Base-by-base conservation (phyloP, 1,140 invertebrate species). In the Brevipalpus yothersi region DNA sequence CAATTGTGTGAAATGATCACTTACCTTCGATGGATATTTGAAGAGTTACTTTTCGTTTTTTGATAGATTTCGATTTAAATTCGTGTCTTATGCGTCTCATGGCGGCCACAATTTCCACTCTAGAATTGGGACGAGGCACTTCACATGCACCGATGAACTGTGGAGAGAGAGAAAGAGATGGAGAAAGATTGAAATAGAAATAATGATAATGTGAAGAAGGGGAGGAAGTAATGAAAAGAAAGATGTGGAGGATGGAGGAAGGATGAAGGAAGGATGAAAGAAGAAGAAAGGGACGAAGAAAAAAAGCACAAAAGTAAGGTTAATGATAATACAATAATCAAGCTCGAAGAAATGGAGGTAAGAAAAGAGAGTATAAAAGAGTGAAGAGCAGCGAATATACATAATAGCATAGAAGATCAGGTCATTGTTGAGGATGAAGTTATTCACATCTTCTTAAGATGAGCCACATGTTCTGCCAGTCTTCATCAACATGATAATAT, bases 91-190 rank as follows among this genome's bases (percentile, higher is more conserved):
- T 93, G 69, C 90, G 78, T 61, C 93, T 81, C 93, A 98, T 98
- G 58, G 92, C 92, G 57, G 91, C 87, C 51, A 98, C 91, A 70
- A 98, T 97, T 75, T 98, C 93, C 63, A 94, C 82, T 66, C 92
- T 78, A 70, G 84, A 95, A 59, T 85, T 88, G 9, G 93, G 93
- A 67, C 90, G 76, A 15, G 89, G 86, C 63, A 98, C 89, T 71
- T 95, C 90, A 79, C 97, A 78, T 47, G 86, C 90, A 61, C 93
- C 93, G 71, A 98, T 95, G 73, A 91, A 93, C 92, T 96, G 79
- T 57, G 83, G 21, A 55, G 17, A 47, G 42, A 23, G 19, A 43
- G 67, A 73, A 3, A 51, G n/a, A 55, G 10, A 55, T 13, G 39
- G 21, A 54, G 39, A 10, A 54, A 72, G 72, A 68, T 64, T 63